Base-by-base conservation (phyloP, 2,113 vertebrate genomes). In the Ctenodactylus gundi region DNA sequence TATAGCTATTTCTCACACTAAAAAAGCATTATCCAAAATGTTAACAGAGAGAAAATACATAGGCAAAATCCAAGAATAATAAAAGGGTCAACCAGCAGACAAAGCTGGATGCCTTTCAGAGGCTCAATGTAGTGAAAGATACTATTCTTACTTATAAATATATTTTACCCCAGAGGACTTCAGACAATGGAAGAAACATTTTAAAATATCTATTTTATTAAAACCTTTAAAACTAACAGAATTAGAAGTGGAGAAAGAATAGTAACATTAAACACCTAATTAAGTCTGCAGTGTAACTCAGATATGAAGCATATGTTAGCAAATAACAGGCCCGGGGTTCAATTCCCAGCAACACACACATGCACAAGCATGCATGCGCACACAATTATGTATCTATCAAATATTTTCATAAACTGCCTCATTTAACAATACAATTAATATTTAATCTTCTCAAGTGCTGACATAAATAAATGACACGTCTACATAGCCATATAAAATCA, bases 401-500 rank as follows among this genome's bases (percentile, higher is more conserved):
- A 18, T 82, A 31, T 73, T 95, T 91, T 82, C 62, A 90, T 93
- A 85, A 83, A 86, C 6, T 62, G 29, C 18, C 41, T 65, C 55
- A 70, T 53, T 85, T 68, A 90, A 76, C 75, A 91, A 58, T 93
- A 86, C 39, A 84, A 27, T 77, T 41, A 80, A 23, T 55, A 85
- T 41, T 78, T 84, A 68, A 46, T 72, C 51, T 55, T 86, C 31
- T 15, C 87, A 91, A 82, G 85, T 67, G 21, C 25, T 81, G 17
- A 53, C 12, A 34, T 21, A 82, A 41, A 17, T 77, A 13, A 88
- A 85, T 55, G 51, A 64, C 21, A 87, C 49, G 10, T 64, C 62
- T 80, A 87, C 27, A 14, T 91, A 85, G 75, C 64, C 55, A 8
- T 49, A 80, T 39, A 85, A 10, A 92, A 34, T 64, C 67, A 91